phyloP scores from a whole-genome alignment of 2,888 invertebrate genomes.

The Epinotia bilunana region DNA sequence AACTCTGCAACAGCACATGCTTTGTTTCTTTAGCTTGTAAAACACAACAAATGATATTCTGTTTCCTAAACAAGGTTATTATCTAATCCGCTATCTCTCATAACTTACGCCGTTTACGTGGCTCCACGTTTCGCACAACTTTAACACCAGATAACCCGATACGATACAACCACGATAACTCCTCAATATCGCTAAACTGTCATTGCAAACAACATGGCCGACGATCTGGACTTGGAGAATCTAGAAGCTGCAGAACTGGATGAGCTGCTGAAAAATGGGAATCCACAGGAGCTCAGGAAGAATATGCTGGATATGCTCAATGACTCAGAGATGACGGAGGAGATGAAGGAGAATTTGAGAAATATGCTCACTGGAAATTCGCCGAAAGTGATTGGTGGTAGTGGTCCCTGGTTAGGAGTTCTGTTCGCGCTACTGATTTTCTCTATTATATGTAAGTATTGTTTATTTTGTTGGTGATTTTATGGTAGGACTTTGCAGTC shows the following conservation, averaged over 20 bases:
- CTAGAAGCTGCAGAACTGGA: constrained; percentile 56
- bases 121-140: constrained; percentile 19
- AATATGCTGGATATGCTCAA: constrained; percentile 85
- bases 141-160: background rate
- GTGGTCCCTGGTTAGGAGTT: constrained; percentile 62
- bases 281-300: constrained; percentile 71
- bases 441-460: constrained; percentile 67
- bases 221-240: constrained; percentile 42
- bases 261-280: constrained; percentile 64
- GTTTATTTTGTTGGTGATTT: constrained; percentile 31
- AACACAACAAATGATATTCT: too few species aligned
- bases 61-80: background rate
- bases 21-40: too few species aligned
- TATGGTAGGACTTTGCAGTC: too few species aligned
- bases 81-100: constrained; percentile 4
- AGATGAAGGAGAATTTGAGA: constrained; percentile 85
- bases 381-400: constrained; percentile 67
- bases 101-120: constrained; percentile 17
- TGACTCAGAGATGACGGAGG: constrained; percentile 84
- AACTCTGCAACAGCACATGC: too few species aligned
- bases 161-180: background rate
- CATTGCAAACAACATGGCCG: constrained; percentile 51
- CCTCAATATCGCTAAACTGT: background rate
- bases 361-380: constrained; percentile 78
- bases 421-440: constrained; percentile 68